phyloP scores from a whole-genome alignment of 2,113 vertebrate species.

The Bubo blakistoni region DNA sequence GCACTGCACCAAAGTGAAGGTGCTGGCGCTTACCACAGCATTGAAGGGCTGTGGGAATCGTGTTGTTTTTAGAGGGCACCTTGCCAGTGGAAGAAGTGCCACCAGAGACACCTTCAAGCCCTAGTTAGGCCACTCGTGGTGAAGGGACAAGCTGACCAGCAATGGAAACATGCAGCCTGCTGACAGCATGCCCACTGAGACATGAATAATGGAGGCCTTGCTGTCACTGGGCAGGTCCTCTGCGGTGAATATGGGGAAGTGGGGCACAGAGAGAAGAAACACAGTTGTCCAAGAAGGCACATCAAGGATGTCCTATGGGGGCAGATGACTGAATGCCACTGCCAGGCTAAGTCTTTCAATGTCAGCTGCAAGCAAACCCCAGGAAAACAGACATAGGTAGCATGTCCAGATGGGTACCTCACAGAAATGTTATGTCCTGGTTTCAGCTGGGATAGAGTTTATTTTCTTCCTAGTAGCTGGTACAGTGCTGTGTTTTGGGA shows the following conservation, averaged over 20 bases:
- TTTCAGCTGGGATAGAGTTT: too few species aligned
- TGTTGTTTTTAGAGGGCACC: neutral
- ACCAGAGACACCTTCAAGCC: neutral
- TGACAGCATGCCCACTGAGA: neutral
- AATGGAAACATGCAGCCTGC: neutral
- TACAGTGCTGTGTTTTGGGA: too few species aligned
- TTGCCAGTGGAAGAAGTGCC: neutral
- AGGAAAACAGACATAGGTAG: neutral
- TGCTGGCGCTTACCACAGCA: neutral
- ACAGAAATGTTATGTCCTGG: neutral
- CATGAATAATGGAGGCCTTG: neutral
- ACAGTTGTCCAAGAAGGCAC: accelerated
- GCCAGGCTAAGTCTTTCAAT: neutral
- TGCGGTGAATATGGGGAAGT: accelerated
- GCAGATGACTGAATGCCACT: neutral
- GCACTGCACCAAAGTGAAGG: neutral
- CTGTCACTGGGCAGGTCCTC: neutral
- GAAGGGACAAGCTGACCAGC: neutral
- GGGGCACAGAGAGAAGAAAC: neutral
- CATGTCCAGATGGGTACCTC: neutral
- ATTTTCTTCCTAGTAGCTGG: too few species aligned
- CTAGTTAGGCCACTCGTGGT: neutral
- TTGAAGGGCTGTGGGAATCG: neutral
- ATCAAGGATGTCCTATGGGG: neutral
- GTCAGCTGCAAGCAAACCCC: neutral